Percentiles rank a stretch among this genome's conserved stretches.
Evolutionary conservation across 92 coral and sea anemone genomes (phyloP).

Genomic region (Palythoa grandis): DNA sequence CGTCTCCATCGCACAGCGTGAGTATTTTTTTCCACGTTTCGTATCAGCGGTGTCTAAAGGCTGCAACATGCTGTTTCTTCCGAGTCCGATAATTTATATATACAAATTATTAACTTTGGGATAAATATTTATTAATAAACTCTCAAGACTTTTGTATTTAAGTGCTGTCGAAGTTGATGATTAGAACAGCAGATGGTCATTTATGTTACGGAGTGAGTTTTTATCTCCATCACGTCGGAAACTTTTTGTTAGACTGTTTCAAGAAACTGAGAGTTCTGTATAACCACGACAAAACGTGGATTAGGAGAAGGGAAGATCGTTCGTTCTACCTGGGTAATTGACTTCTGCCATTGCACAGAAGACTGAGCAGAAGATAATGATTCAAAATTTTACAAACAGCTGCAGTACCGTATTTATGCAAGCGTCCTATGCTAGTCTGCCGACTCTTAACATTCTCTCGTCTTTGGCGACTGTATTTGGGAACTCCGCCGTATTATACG

Average conservation of each 20-base stretch:
- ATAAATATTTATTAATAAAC: background rate
- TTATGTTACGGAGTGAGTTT: background rate
- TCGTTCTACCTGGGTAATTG: background rate
- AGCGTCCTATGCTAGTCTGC: conserved; percentile 6
- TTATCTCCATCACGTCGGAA: background rate
- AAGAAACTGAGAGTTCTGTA: background rate
- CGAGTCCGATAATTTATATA: too few species aligned
- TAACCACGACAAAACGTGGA: background rate
- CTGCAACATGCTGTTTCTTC: too few species aligned
- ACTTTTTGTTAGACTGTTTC: background rate
- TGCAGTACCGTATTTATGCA: conserved; percentile 7
- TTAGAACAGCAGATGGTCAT: background rate
- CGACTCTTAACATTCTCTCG: background rate
- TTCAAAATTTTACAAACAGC: background rate
- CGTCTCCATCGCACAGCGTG: too few species aligned
- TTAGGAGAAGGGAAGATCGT: background rate
- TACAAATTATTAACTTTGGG: background rate
- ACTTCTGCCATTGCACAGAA: background rate
- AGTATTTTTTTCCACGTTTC: too few species aligned
- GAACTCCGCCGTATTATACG: conserved; percentile 41
- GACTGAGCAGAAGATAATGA: background rate
- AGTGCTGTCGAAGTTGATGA: background rate
- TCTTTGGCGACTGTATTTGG: conserved; percentile 20
- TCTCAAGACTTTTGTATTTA: background rate
- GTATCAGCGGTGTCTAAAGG: too few species aligned